Evolutionary conservation across 1,140 invertebrate species (phyloP), one percentile per base, ranked within the genome.

Genomic region (Ericerus pela): DNA sequence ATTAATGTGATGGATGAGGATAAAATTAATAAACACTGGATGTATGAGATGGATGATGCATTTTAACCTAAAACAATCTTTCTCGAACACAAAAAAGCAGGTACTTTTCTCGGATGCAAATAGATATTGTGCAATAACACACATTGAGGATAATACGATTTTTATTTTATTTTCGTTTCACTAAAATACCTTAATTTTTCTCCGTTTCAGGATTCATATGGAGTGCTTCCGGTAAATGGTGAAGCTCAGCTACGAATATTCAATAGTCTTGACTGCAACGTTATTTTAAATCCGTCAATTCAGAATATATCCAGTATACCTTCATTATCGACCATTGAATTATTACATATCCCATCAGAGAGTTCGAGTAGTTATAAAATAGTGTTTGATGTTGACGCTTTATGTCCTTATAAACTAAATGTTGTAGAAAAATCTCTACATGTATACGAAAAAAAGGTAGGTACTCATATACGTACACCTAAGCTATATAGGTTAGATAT

Each of bases 171-270:
- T 33, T 33, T n/a, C 8, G n/a, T n/a, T 33, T 33, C 30, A 10
- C 30, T 33, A 33, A 8, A 10, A 8, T 33, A 33, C n/a, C 30
- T 33, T 33, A 33, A 33, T 33, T n/a, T 33, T n/a, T 8, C 8
- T 10, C 30, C n/a, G 30, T 8, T 33, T 33, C 8, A 33, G n/a
- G n/a, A 33, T 33, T 33, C 30, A 10, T n/a, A 33, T 33, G 30
- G 8, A 8, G 30, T 10, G 8, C 30, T 33, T 10, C 30, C 30
- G 30, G 8, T 33, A 33, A 8, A 6, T 8, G 76, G 76, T 14
- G 64, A 76, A 26, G 72, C 74, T 0, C 83, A 85, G 65, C 51
- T 88, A 28, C 73, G 82, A 53, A 70, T 89, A 57, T 84, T 80
- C 60, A 90, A 90, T 64, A 70, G 73, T 1, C 66, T 79, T 11